Evolutionary conservation across 2,113 vertebrate species (phyloP), one percentile per base, ranked within the genome.

Genomic region (Strix aluco): DNA sequence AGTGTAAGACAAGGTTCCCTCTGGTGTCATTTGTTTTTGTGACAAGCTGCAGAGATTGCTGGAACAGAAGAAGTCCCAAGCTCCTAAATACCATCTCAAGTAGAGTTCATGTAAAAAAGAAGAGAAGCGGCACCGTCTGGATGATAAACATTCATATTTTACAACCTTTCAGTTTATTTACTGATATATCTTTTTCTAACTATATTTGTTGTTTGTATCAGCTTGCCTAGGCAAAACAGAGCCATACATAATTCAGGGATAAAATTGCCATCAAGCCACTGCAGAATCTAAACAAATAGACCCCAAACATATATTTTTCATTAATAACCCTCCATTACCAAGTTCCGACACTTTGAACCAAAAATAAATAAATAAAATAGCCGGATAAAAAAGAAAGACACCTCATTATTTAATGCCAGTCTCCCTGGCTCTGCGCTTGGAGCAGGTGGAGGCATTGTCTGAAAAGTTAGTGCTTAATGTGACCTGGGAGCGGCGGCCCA

Each of bases 221-320:
- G 96, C 93, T 95, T 96, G 85, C 96, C 88, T 88, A 82, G 93
- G 94, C 74, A 88, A 97, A 97, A 96, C 92, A 84, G 94, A 91
- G 77, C 85, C 69, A 79, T 94, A 94, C 93, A 88, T 95, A 96
- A 98, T 96, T 97, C 96, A 97, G 95, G 95, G 92, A 92, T 94
- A 95, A 96, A 97, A 96, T 87, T 89, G 74, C 83, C 95, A 91
- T 87, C 96, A 79, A 83, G 77, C 49, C 90, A 86, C 88, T 5
- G 85, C 27, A 51, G 93, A 79, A 91, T 89, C 84, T 65, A 88
- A 95, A 92, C 55, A 70, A 96, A 95, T 71, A 96, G 93, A 96
- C 46, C 92, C 65, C 88, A 90, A 90, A 92, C 52, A 92, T 82
- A 15, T 71, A 86, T 90, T 97, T 96, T 82, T 92, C 95, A 92